Evolutionary conservation across 2,113 vertebrate genomes (phyloP).

Genomic region (Xiphophorus maculatus): DNA sequence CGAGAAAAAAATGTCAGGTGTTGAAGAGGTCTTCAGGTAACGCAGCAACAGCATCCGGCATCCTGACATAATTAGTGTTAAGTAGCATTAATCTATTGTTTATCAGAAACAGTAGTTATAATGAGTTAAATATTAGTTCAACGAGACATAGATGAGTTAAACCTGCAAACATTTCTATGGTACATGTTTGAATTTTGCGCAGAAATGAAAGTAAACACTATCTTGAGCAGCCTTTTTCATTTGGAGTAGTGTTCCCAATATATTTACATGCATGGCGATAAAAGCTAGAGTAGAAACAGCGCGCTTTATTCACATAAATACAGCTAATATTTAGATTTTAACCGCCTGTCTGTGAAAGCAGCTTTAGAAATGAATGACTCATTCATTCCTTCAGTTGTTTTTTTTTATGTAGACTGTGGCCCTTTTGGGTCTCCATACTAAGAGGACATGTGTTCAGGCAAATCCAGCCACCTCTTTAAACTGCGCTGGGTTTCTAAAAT

Average conservation of each 20-base stretch:
- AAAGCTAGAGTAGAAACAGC: neutral
- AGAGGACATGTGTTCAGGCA: neutral
- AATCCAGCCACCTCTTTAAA: neutral
- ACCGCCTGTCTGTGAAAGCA: neutral
- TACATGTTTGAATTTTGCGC: no score
- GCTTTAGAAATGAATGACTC: constrained; percentile 1
- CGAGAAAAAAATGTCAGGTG: neutral
- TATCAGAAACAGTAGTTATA: neutral
- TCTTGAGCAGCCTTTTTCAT: neutral
- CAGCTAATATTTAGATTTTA: neutral
- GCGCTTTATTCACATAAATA: neutral
- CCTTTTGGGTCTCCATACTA: neutral
- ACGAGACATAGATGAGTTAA: neutral
- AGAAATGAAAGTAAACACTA: neutral
- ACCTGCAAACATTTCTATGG: no score
- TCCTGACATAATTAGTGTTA: no score
- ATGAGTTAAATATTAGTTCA: neutral
- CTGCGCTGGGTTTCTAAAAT: neutral
- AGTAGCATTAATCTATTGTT: neutral
- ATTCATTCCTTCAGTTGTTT: neutral
- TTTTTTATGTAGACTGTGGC: neutral
- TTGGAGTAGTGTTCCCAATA: neutral
- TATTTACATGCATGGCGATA: neutral
- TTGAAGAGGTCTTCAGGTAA: no score
- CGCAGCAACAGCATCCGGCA: no score